Evolutionary conservation across 2,113 vertebrate genomes (phyloP), one percentile per base, ranked within the genome.

Genomic region (Conger conger): DNA sequence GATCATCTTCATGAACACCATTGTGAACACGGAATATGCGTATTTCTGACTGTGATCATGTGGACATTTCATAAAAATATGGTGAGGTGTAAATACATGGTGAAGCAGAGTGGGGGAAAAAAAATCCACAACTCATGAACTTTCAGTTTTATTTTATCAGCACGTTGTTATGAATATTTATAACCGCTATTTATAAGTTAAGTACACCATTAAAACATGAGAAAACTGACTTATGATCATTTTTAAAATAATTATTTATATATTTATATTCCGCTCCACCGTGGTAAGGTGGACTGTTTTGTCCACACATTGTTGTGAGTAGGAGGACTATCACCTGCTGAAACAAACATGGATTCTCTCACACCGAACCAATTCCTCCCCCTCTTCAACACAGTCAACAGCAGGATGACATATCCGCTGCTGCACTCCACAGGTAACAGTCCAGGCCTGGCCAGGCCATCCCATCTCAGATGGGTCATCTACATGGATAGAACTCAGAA

Each of bases 161-260:
- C 86, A 76, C 81, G 54, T 80, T 33, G 35, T 83, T 82, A 82
- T 87, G 79, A 81, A 84, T 84, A 80, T 81, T 85, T 79, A 82
- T 85, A 88, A 87, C 57, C 30, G 84, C 80, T 84, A 83, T 86
- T 86, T 85, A 88, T 86, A 86, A 87, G 84, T 90, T 88, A 88
- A 84, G 81, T 81, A 87, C 85, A 87, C 57, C 76, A 79, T 87
- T 54, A 73, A 84, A 76, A 84, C 76, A 85, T 76, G 35, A 53
- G 83, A 30, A 88, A 77, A 79, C 85, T 77, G 82, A 79, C 78
- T 86, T 82, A 18, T 23, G 83, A 33, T 83, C 40, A 77, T 77
- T 42, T 57, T 23, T 36, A 79, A 60, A 79, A 79, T 79, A 30
- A 36, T 30, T 42, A 54, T 63, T 84, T 84, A 60, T 82, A 42